A percentile compares a stretch with the other conserved stretches of the same genome.
Conservation (phyloP, 1,140 invertebrate genomes). For the Pristionchus pacificus region DNA sequence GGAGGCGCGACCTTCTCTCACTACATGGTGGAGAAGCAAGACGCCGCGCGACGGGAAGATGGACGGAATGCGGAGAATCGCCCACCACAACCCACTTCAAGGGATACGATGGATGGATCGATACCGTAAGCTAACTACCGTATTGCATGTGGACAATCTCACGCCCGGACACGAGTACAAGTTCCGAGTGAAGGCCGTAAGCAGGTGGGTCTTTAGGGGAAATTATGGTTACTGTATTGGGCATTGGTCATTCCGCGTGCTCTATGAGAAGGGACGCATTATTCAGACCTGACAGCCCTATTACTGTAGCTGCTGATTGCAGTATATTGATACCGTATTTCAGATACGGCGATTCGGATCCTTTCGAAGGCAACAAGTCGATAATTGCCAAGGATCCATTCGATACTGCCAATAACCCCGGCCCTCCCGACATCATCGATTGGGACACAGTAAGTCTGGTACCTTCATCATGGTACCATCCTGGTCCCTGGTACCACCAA, state of each 20-base stretch:
- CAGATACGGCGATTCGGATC: conserved; percentile 83
- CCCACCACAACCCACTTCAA: conserved; percentile 40
- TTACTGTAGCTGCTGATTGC: no score
- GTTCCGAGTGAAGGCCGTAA: conserved; percentile 87
- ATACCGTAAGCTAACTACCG: no score
- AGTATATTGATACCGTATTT: no score
- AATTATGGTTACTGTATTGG: no score
- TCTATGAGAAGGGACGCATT: no score
- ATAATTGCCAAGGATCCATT: conserved; percentile 95
- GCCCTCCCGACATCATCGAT: conserved; percentile 81
- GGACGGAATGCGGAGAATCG: conserved; percentile 66
- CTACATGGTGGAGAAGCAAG: conserved; percentile 93
- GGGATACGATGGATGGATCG: conserved; percentile 68
- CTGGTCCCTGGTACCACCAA: no score
- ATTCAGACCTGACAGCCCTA: no score
- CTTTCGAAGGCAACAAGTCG: conserved; percentile 75
- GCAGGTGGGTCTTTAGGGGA: no score
- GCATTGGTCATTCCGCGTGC: no score
- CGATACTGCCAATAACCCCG: conserved; percentile 83
- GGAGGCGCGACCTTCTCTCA: conserved; percentile 65
- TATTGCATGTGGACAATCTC: conserved; percentile 72
- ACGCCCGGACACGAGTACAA: conserved; percentile 86
- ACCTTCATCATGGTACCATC: no score
- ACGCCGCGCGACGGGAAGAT: conserved; percentile 76
- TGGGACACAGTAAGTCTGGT: no score